Conservation (phyloP, 2,113 vertebrate species). For the Falco punctatus region DNA sequence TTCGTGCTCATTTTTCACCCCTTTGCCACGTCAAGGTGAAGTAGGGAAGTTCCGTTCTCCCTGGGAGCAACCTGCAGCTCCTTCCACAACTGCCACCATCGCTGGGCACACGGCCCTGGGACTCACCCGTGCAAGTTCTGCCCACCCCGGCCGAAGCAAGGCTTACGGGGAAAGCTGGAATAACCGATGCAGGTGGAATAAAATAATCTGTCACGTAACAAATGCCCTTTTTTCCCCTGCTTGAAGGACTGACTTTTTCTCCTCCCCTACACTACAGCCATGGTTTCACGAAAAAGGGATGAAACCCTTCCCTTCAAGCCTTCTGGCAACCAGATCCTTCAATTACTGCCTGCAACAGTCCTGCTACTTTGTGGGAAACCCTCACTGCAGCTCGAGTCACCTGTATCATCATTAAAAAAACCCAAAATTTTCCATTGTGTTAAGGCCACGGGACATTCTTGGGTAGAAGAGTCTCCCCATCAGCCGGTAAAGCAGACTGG, state of each 20-base stretch:
- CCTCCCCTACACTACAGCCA: neutral
- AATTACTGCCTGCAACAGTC: neutral
- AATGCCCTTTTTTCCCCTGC: neutral
- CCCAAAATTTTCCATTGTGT: too few relatives aligned
- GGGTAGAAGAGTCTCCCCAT: neutral
- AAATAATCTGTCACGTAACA: neutral
- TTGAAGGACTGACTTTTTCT: neutral
- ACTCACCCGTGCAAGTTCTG: fast-evolving
- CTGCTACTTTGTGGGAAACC: neutral
- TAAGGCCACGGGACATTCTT: neutral
- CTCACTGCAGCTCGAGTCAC: neutral
- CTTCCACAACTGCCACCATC: neutral
- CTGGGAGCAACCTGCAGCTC: neutral
- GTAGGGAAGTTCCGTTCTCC: neutral
- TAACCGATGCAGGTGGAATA: neutral
- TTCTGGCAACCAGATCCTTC: neutral
- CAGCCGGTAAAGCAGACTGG: neutral
- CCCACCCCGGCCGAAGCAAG: too few relatives aligned
- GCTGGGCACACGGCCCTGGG: neutral
- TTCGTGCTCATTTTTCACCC: neutral
- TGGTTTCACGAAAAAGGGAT: neutral
- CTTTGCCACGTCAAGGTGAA: neutral
- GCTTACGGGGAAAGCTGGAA: neutral
- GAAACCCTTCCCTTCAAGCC: neutral
- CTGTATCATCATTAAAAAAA: neutral